These are phyloP conservation scores for Melieria omissa DNA, from an alignment of 2,888 invertebrate genomes.

Conservation along the genomic window DNA sequence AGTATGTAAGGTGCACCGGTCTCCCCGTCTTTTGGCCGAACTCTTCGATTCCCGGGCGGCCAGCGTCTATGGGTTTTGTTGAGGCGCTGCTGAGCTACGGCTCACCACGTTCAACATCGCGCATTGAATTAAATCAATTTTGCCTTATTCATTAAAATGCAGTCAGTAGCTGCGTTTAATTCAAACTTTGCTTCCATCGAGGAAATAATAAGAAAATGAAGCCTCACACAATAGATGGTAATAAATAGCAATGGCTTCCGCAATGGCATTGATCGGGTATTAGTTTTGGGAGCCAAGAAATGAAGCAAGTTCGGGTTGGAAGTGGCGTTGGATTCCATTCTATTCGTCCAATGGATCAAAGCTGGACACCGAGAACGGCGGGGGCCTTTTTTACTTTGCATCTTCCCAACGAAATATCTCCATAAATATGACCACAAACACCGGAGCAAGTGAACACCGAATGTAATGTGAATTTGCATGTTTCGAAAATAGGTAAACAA, in stretches of 20 bases:
- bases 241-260: neutral
- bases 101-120: neutral
- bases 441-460: too few species aligned
- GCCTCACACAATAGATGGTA: neutral
- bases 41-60: neutral
- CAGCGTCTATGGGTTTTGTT: neutral
- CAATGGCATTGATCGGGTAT: too few species aligned
- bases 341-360: too few species aligned
- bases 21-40: neutral
- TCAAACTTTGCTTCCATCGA: constrained; percentile 5
- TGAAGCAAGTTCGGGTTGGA: too few species aligned
- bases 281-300: too few species aligned
- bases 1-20: constrained; percentile 27
- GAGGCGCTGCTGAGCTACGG: neutral
- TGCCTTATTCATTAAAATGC: constrained; percentile 9
- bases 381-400: too few species aligned
- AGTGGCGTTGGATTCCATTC: too few species aligned
- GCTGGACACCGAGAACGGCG: too few species aligned
- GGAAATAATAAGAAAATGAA: neutral
- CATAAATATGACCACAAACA: too few species aligned
- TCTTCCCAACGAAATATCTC: too few species aligned
- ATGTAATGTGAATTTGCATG: too few species aligned
- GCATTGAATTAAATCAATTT: constrained; percentile 7
- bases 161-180: constrained; percentile 16
- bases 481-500: too few species aligned